phyloP scores from a whole-genome alignment of 1,140 invertebrate genomes.

The Caenorhabditis tropicalis region DNA sequence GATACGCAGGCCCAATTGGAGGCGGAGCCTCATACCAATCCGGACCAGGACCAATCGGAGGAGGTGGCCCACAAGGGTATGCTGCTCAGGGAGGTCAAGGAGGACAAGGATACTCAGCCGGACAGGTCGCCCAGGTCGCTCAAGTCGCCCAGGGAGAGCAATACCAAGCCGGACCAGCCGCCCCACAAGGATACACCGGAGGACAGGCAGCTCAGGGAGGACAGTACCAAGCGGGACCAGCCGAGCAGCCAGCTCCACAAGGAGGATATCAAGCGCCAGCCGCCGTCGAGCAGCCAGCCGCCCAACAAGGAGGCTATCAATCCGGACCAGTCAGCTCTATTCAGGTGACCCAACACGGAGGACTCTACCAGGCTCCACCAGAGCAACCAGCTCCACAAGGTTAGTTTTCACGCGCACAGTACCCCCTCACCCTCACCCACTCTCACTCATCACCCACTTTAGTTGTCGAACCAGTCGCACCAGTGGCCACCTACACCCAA shows the following conservation, averaged over 20 bases:
- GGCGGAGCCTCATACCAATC: not conserved
- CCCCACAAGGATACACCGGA: not conserved
- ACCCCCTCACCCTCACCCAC: not conserved
- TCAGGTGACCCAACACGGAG: constrained; percentile 29
- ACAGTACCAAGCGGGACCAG: not conserved
- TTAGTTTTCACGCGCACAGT: not conserved
- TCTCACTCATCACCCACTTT: not conserved
- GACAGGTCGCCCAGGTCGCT: too few relatives aligned
- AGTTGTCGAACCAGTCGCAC: constrained; percentile 26
- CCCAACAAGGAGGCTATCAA: constrained; percentile 21
- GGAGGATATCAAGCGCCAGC: constrained; percentile 34
- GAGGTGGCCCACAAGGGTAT: not conserved
- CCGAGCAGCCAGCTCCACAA: not conserved
- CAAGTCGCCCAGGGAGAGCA: not conserved
- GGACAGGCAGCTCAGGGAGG: not conserved
- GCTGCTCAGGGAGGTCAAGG: too few relatives aligned
- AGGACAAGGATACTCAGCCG: too few relatives aligned
- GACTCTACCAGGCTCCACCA: constrained; percentile 21
- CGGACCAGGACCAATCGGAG: constrained; percentile 14
- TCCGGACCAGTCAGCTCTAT: constrained; percentile 21
- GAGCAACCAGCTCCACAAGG: constrained; percentile 6
- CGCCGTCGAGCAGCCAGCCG: constrained; percentile 12
- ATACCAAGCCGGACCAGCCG: not conserved
- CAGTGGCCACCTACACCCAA: constrained; percentile 44
- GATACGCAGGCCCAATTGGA: not conserved